Evolutionary conservation across 1,140 invertebrate species (phyloP), one percentile per base, ranked within the genome.

Genomic region (Centruroides sculpturatus): DNA sequence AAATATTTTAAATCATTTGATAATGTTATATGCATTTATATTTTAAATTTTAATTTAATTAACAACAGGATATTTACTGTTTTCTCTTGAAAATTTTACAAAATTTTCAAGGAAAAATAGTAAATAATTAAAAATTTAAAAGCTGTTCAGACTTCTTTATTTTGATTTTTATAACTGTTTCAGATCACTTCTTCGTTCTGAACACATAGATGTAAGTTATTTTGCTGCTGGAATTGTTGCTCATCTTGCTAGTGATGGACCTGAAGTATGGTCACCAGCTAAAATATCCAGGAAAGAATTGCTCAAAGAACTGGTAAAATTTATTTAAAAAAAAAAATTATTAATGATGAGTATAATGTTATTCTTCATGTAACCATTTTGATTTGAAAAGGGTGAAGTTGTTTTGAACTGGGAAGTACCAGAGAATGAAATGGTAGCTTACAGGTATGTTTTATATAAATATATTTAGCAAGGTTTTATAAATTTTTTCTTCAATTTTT

Each of bases 161-260:
- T 23, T 23, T 23, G 23, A 23, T 23, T 2, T 23, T 23, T 23
- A 23, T 23, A 23, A 23, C 2, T 23, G 23, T 23, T 23, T 23
- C 62, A 76, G 74, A 59, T 61, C 70, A 35, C 72, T 87, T 34
- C 71, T 87, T 52, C 75, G 79, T 67, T 85, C 84, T 3, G 72
- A 78, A 47, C 81, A 84, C 66, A 87, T 89, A 66, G 86, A 89
- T 71, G 84, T 87, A 23, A 85, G 83, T 66, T 90, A 89, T 71
- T 90, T 89, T 73, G 85, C 86, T 12, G 86, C 86, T 56, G 87
- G 87, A 5, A 87, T 90, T 61, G 78, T 87, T 47, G 84, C 86
- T 23, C 85, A 90, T 74, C 70, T 90, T 35, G 79, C 83, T 34
- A 85, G 84, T 68, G 83, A 82, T 64, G 75, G 76, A 47, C 73